Percentiles rank a stretch among this genome's conserved stretches.
phyloP scores from a whole-genome alignment of 2,888 invertebrate genomes.

The Dusona sp. region DNA sequence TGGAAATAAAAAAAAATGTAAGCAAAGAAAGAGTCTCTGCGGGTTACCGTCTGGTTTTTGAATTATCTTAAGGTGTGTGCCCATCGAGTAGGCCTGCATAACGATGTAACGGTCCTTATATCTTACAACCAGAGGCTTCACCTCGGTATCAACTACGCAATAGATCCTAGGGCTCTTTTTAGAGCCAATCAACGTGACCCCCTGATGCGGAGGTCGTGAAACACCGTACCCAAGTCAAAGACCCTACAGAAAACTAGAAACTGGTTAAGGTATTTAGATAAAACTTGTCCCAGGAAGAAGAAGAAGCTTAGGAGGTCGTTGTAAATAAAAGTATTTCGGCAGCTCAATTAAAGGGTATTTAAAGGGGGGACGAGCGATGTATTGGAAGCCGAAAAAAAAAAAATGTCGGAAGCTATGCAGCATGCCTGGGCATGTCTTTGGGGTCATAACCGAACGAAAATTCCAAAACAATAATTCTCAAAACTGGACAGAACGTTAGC shows the following conservation, averaged over 20 bases:
- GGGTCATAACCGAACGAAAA: too few species aligned
- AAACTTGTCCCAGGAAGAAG: neutral
- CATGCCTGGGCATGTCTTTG: too few species aligned
- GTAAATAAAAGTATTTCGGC: neutral
- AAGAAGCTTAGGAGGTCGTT: neutral
- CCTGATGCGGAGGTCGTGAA: neutral
- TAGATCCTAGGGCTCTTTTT: neutral
- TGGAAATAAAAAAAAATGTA: neutral
- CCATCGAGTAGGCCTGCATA: neutral
- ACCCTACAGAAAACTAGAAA: neutral
- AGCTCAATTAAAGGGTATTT: neutral
- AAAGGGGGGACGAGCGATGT: too few species aligned
- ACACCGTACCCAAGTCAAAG: neutral
- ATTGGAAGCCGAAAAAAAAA: neutral
- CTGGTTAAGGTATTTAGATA: conserved; percentile 6
- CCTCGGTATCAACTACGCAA: conserved; percentile 6
- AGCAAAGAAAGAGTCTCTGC: conserved; percentile 18
- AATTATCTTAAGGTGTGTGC: conserved; percentile 7
- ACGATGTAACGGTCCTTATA: conserved; percentile 20
- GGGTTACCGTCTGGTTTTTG: conserved; percentile 16
- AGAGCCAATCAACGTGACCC: conserved; percentile 7
- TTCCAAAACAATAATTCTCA: neutral
- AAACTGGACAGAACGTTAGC: neutral
- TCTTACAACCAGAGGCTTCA: neutral
- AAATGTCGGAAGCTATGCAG: neutral